Evolutionary conservation across 2,797 vertebrate species (phyloP).

Genomic region (Pipistrellus pipistrellus): DNA sequence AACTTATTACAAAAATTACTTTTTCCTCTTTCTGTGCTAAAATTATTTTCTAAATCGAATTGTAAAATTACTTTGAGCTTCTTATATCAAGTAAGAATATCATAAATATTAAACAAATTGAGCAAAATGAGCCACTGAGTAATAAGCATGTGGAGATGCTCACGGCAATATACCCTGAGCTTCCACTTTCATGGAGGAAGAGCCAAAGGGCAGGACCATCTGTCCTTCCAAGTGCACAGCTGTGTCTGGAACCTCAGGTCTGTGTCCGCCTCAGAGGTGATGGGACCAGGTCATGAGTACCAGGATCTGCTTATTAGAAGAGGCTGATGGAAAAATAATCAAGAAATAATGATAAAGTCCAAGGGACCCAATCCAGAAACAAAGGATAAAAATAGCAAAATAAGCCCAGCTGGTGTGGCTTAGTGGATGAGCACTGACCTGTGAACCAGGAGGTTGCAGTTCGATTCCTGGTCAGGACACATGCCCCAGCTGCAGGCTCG

Average conservation of each 20-base stretch:
- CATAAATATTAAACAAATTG: background rate
- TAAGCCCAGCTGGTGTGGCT: background rate
- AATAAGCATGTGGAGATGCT: background rate
- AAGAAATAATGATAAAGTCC: background rate
- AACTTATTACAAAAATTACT: background rate
- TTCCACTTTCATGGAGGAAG: background rate
- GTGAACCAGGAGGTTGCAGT: background rate
- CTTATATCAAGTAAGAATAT: background rate
- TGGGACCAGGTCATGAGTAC: rapidly evolving
- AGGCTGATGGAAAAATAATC: background rate
- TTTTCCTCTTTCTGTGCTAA: background rate
- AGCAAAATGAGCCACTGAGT: background rate
- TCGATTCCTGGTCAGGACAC: background rate
- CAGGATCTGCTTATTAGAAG: background rate
- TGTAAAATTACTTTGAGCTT: background rate
- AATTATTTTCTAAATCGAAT: background rate
- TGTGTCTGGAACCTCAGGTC: rapidly evolving
- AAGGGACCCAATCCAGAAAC: background rate
- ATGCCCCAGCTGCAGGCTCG: rapidly evolving
- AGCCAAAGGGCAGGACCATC: background rate
- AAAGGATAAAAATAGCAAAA: background rate
- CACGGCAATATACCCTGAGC: background rate
- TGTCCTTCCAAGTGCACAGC: background rate
- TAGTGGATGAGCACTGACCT: background rate
- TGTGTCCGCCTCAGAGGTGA: background rate